Conservation (phyloP, 2,113 vertebrate genomes). For the Saguinus imperator region DNA sequence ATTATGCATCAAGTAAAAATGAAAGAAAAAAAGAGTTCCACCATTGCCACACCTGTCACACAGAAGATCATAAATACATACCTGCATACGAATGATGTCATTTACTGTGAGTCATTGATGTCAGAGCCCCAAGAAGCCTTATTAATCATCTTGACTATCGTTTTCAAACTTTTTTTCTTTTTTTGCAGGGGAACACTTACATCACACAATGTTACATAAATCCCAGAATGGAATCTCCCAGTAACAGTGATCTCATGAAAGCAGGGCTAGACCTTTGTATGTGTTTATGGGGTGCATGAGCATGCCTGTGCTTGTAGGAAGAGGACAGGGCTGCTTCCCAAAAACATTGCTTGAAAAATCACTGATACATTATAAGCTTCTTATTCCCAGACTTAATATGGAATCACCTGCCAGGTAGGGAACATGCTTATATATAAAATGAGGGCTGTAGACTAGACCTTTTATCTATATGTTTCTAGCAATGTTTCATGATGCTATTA, state of each 20-base stretch:
- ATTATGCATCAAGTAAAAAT: neutral
- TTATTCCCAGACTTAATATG: neutral
- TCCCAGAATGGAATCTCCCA: neutral
- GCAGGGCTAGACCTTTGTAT: neutral
- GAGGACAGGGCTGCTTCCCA: neutral
- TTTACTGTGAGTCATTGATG: neutral
- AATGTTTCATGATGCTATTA: neutral
- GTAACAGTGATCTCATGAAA: neutral
- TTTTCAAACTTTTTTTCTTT: neutral
- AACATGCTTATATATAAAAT: neutral
- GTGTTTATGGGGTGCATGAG: neutral
- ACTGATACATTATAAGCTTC: neutral
- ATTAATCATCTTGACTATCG: neutral
- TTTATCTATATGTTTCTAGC: neutral
- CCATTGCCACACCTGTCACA: neutral
- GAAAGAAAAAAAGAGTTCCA: neutral
- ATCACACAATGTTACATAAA: neutral
- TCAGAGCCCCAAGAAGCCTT: neutral
- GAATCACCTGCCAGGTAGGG: neutral
- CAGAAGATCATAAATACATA: neutral
- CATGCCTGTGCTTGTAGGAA: neutral
- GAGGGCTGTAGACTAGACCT: neutral
- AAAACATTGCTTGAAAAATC: neutral
- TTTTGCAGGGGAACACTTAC: neutral
- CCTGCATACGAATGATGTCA: neutral